Base-by-base conservation (phyloP, 2,113 vertebrate species). In the Morone saxatilis region DNA sequence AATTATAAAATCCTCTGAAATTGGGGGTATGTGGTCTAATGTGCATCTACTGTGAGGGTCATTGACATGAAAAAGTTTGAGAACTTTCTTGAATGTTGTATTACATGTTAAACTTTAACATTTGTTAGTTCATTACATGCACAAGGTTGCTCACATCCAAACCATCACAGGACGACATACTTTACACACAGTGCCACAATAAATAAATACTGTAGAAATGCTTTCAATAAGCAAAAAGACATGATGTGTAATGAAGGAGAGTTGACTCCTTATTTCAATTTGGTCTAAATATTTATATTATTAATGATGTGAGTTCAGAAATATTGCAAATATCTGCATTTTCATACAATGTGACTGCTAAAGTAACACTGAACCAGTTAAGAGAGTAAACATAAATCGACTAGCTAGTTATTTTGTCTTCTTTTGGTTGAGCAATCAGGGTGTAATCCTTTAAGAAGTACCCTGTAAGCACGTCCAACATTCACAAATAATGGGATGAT, bases 371-470 rank as follows among this genome's bases (percentile, higher is more conserved):
- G 8, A 56, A 51, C 19, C 47, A 51, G 45, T 1, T 47, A 2
- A 54, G 4, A 66, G 40, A 72, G 7, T 56, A 47, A 71, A 78
- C 10, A 57, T 8, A 82, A 38, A 6, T 14, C 17, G 7, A 69
- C 6, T 22, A 25, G 4, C 7, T 60, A 7, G 2, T 76, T 70
- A 43, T 57, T 48, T 45, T 56, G 51, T 86, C 45, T 31, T 63
- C 14, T 71, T 72, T 78, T 78, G 66, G 40, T 63, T 84, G 62
- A 88, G 53, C 62, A 84, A 70, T 74, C 11, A 31, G 38, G 43
- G 31, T 59, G 43, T 84, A 81, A 90, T 79, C 74, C 62, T 61
- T 6, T 71, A 36, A 78, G 65, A 60, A 36, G 25, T 20, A 5
- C 41, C 14, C 36, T 53, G 41, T 59, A 7, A 81, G 63, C 14